These are phyloP conservation scores for Adelphocoris suturalis DNA, from an alignment of 2,888 invertebrate genomes.

Conservation along the genomic window DNA sequence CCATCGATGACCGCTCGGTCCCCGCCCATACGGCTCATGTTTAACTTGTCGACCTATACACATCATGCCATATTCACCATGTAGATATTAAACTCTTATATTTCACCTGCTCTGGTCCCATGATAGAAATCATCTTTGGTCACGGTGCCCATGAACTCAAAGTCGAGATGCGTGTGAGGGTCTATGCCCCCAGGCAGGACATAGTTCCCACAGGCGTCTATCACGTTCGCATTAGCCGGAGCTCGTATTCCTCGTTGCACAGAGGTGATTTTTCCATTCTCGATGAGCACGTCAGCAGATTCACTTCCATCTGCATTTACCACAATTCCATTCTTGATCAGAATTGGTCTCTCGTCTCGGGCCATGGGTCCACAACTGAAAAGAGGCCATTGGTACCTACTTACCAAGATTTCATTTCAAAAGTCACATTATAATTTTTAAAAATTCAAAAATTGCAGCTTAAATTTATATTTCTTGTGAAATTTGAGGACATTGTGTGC, in stretches of 20 bases:
- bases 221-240: constrained; percentile 93
- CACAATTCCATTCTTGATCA: constrained; percentile 96
- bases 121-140: constrained; percentile 97
- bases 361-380: neutral
- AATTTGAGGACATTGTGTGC: no score
- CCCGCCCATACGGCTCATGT: no score
- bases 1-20: no score
- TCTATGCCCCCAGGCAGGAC: constrained; percentile 98
- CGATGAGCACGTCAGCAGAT: constrained; percentile 96
- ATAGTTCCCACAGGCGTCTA: constrained; percentile 95
- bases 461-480: no score
- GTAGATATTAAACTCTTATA: no score
- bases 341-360: constrained; percentile 79
- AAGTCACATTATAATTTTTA: no score
- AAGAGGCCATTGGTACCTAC: no score
- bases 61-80: no score
- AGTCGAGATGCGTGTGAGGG: constrained; percentile 97
- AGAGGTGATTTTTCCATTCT: constrained; percentile 96
- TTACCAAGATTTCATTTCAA: no score
- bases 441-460: no score
- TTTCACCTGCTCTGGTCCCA: constrained; percentile 92
- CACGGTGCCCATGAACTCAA: constrained; percentile 91
- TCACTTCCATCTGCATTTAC: constrained; percentile 95
- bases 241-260: constrained; percentile 90
- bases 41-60: no score